A percentile compares a stretch with the other conserved stretches of the same genome.
phyloP scores from a whole-genome alignment of 2,888 invertebrate species.

The Apamea monoglypha region DNA sequence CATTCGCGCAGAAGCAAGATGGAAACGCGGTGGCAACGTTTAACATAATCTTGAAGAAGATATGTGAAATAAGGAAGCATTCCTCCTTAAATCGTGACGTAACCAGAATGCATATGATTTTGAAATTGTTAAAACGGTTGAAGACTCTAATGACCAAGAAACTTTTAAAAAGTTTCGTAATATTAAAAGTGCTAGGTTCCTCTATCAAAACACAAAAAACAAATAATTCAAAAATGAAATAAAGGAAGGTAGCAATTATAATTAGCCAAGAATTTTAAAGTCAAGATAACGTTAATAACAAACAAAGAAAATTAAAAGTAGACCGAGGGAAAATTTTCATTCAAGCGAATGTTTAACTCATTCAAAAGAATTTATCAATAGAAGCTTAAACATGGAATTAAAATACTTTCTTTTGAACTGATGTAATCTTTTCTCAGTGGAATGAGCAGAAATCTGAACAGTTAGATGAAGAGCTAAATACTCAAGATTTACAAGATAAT shows the following conservation, averaged over 20 bases:
- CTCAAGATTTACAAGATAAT: background rate
- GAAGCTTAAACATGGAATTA: slow-evolving; percentile 33
- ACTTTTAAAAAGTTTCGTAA: background rate
- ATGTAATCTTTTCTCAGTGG: slow-evolving; percentile 16
- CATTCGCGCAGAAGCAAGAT: background rate
- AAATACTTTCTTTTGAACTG: slow-evolving; percentile 51
- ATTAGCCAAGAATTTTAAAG: slow-evolving; percentile 15
- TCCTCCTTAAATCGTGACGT: background rate
- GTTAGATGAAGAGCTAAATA: slow-evolving; percentile 1
- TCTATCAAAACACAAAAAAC: background rate
- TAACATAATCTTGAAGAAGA: background rate
- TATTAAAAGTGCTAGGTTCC: background rate
- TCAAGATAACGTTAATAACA: slow-evolving; percentile 19
- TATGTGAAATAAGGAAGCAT: background rate
- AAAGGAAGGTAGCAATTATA: background rate
- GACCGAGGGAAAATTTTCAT: slow-evolving; percentile 52
- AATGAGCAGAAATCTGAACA: background rate
- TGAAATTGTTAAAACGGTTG: background rate
- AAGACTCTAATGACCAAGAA: background rate
- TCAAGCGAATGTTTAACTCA: slow-evolving; percentile 10
- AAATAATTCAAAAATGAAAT: background rate
- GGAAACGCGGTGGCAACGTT: background rate
- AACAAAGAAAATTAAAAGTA: slow-evolving; percentile 37
- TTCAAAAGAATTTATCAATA: slow-evolving; percentile 49
- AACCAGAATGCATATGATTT: too few relatives aligned